Percentiles rank a stretch among this genome's conserved stretches.
Conservation (phyloP, 1,140 invertebrate genomes). For the Bilobella aurantiaca region DNA sequence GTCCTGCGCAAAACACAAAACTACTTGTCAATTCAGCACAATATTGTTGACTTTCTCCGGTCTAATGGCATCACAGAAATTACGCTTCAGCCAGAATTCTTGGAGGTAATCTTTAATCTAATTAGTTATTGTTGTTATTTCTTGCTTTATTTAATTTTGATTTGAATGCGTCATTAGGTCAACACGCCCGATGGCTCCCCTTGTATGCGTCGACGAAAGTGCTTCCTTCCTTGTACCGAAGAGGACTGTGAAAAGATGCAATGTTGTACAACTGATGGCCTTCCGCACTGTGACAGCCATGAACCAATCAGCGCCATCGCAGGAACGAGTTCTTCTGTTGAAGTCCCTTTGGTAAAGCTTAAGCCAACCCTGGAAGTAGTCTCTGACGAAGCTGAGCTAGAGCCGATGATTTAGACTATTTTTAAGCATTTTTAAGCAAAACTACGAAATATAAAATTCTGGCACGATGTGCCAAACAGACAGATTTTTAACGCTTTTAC, state of each 20-base stretch:
- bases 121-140: too few relatives aligned
- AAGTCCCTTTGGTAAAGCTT: background rate
- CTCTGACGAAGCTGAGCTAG: slow-evolving; percentile 14
- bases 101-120: too few relatives aligned
- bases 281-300: slow-evolving; percentile 9
- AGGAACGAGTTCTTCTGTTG: background rate
- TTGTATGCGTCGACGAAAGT: slow-evolving; percentile 12
- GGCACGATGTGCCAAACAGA: too few relatives aligned
- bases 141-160: too few relatives aligned
- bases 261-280: slow-evolving; percentile 17
- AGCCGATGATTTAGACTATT: slow-evolving; percentile 23
- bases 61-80: slow-evolving; percentile 63
- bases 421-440: too few relatives aligned
- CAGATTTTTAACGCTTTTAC: too few relatives aligned
- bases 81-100: slow-evolving; percentile 69
- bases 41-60: slow-evolving; percentile 52
- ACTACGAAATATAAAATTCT: too few relatives aligned
- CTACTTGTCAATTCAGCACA: slow-evolving; percentile 32
- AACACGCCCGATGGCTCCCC: slow-evolving; percentile 8
- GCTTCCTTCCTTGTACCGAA: slow-evolving; percentile 32
- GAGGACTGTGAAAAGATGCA: slow-evolving; percentile 26
- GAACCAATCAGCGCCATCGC: background rate
- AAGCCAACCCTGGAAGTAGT: background rate
- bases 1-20: slow-evolving; percentile 55
- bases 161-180: slow-evolving; percentile 3